phyloP scores from a whole-genome alignment of 2,797 vertebrate genomes.

The Thaleichthys pacificus region DNA sequence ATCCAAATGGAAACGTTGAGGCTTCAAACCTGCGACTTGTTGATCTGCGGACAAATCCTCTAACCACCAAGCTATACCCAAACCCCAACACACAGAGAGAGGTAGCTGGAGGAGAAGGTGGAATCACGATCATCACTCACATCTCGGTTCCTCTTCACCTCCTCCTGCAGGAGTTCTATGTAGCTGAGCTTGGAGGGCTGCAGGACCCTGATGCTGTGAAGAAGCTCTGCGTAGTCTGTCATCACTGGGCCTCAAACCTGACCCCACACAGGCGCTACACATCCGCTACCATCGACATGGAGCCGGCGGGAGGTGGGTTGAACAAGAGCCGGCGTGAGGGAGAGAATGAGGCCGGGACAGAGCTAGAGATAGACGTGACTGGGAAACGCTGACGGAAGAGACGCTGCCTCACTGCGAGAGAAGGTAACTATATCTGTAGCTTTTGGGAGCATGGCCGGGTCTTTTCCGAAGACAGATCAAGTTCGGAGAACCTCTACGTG shows the following conservation, averaged over 20 bases:
- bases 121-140: conserved; percentile 51
- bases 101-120: not conserved
- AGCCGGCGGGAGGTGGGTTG: too few species aligned
- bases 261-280: too few species aligned
- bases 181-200: conserved; percentile 59
- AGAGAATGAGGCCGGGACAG: not conserved
- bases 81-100: not conserved
- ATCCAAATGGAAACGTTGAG: too few species aligned
- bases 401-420: conserved; percentile 14
- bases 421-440: conserved; percentile 27
- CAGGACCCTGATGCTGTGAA: conserved; percentile 42
- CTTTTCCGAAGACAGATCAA: conserved; percentile 30
- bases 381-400: conserved; percentile 18
- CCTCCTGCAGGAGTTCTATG: conserved; percentile 69
- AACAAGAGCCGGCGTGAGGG: not conserved
- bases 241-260: conserved; percentile 35
- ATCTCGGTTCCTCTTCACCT: conserved; percentile 63
- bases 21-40: too few species aligned
- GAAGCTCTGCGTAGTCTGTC: conserved; percentile 48
- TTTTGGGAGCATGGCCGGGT: conserved; percentile 23
- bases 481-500: conserved; percentile 19
- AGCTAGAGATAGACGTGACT: not conserved
- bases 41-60: too few species aligned
- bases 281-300: too few species aligned
- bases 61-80: not conserved